phyloP scores from a whole-genome alignment of 2,888 invertebrate species.

The Caenorhabditis becei region DNA sequence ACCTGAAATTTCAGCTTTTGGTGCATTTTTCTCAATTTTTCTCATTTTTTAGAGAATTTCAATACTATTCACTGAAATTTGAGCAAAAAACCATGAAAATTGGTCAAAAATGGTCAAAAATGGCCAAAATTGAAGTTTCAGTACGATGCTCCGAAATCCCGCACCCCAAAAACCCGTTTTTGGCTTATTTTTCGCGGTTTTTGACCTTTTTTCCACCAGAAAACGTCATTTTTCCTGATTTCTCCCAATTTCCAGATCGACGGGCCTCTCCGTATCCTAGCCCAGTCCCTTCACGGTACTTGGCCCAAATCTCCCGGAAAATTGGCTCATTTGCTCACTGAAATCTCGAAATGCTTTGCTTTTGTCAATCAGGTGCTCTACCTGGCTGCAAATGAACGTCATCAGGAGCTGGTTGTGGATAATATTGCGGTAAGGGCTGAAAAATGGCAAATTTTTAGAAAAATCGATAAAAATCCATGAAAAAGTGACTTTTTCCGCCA shows the following conservation, averaged over 20 bases:
- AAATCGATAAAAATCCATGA: not conserved
- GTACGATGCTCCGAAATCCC: no score
- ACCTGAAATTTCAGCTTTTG: no score
- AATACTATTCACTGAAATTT: not conserved
- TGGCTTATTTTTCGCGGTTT: no score
- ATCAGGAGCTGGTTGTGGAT: conserved; percentile 55
- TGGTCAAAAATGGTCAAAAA: no score
- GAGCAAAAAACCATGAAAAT: not conserved
- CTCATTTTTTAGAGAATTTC: no score
- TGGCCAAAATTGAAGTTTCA: no score
- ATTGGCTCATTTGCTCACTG: conserved; percentile 43
- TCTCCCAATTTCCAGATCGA: conserved; percentile 62
- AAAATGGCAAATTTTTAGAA: not conserved
- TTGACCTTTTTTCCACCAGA: no score
- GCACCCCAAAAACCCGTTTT: no score
- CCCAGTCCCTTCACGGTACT: conserved; percentile 51
- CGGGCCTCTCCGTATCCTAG: conserved; percentile 53
- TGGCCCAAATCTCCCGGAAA: conserved; percentile 53
- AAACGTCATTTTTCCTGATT: no score
- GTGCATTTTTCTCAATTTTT: no score
- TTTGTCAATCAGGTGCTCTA: conserved; percentile 55
- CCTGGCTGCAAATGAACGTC: conserved; percentile 32
- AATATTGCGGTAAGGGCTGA: conserved; percentile 50
- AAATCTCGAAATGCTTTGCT: conserved; percentile 42
- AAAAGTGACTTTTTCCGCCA: no score